Evolutionary conservation across 1,140 invertebrate species (phyloP).

Genomic region (Anastrepha ludens): DNA sequence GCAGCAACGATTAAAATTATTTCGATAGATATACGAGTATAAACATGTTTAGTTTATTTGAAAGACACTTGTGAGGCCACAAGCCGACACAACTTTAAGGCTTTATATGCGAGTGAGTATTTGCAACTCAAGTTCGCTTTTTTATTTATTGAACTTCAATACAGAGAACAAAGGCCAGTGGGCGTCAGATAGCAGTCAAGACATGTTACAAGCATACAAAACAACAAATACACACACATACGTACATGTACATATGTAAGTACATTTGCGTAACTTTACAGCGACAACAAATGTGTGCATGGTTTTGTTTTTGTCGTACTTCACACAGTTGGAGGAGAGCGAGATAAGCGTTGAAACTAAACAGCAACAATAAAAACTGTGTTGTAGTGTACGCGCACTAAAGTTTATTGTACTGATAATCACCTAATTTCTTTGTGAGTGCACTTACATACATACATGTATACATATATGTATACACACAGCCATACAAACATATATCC

Average conservation of each 20-base stretch:
- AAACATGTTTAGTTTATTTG: neutral
- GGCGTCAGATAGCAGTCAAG: constrained; percentile 11
- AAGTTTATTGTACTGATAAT: constrained; percentile 20
- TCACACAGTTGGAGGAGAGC: neutral
- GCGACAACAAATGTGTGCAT: neutral
- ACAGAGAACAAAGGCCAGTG: constrained; percentile 25
- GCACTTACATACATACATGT: neutral
- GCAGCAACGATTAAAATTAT: constrained; percentile 7
- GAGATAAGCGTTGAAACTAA: neutral
- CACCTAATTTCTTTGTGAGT: neutral
- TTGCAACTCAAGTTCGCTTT: neutral
- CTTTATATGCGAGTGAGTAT: neutral
- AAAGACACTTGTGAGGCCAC: neutral
- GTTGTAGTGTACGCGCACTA: neutral
- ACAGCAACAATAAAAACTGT: neutral
- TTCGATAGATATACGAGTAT: neutral
- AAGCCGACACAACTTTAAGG: neutral
- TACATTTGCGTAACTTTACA: neutral
- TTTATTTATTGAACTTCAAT: constrained; percentile 22
- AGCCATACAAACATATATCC: neutral
- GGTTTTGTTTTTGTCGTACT: neutral
- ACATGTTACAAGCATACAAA: neutral
- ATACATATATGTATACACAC: neutral
- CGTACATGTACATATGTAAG: too few species aligned
- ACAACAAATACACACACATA: neutral